phyloP scores from a whole-genome alignment of 2,888 invertebrate species.

The Augiades crinisus region DNA sequence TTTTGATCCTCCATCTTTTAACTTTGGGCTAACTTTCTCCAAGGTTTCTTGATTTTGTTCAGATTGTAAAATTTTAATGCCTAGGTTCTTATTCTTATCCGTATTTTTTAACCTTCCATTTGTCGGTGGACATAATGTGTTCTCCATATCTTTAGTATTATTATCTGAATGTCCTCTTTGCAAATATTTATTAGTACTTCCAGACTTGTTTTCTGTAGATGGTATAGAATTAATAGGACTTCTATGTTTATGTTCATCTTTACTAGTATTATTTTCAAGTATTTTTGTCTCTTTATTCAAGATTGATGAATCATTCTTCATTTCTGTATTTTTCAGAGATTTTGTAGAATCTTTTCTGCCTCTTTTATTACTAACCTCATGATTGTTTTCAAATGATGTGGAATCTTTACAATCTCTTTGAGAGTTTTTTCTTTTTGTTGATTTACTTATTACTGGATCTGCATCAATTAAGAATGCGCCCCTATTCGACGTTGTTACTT shows the following conservation, averaged over 20 bases:
- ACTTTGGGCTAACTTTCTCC: background rate
- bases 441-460: conserved; percentile 44
- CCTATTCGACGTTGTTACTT: conserved; percentile 75
- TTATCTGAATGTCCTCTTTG: background rate
- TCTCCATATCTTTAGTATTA: background rate
- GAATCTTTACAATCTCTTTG: conserved; percentile 9
- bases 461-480: conserved; percentile 77
- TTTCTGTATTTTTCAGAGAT: background rate
- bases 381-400: conserved; percentile 28
- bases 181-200: background rate
- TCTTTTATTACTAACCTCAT: conserved; percentile 32
- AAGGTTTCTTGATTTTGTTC: background rate
- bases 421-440: conserved; percentile 44
- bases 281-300: background rate
- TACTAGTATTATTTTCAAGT: background rate
- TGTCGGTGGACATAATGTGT: too few species aligned
- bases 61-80: background rate
- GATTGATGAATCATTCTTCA: background rate
- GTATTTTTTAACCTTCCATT: too few species aligned
- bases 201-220: background rate
- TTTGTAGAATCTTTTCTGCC: conserved; percentile 23
- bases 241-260: background rate
- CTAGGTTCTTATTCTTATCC: background rate
- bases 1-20: background rate
- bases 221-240: background rate